Base-by-base conservation (phyloP, 2,888 invertebrate genomes). In the Eristalinus aeneus region DNA sequence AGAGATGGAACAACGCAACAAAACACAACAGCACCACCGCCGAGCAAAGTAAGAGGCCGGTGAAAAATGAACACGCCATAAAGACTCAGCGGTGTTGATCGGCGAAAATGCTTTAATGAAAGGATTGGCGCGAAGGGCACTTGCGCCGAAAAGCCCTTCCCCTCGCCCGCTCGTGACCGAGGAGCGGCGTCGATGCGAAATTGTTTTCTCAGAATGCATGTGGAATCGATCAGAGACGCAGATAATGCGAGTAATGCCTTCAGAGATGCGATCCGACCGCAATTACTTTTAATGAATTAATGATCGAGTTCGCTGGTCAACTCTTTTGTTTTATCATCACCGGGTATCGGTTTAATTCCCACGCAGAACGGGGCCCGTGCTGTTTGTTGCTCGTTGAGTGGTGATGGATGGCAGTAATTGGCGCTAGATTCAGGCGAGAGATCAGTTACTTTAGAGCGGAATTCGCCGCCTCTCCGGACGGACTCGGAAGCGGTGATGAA, bases 241-340 rank as follows among this genome's bases (percentile, higher is more conserved):
- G 61, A 79, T 84, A 84, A 83, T 83, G 56, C 65, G 36, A 80
- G 74, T 73, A 85, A 85, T 81, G 81, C 61, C 63, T 75, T 71
- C 71, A 71, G 80, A 71, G 80, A 84, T 76, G 63, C 60, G 76
- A 67, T 64, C 34, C 27, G 34, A 36, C 46, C 34, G 22, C 69
- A 77, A 85, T 85, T 81, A 76, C 76, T 85, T 85, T 85, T 80
- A 85, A 85, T 85, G 85, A 85, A 81, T 85, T 85, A 85, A 85
- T 85, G 81, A 72, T 76, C 81, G 32, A 85, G 81, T 85, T 85
- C 72, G 72, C 46, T 53, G 67, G 1, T 65, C 81, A 85, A 60
- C 81, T 85, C 81, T 81, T 85, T 85, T 85, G 76, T 73, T 81
- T 73, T 32, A 58, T 54, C 60, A 22, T 53, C 32, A 32, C 32